phyloP scores from a whole-genome alignment of 2,797 vertebrate genomes.

The Selene dorsalis region DNA sequence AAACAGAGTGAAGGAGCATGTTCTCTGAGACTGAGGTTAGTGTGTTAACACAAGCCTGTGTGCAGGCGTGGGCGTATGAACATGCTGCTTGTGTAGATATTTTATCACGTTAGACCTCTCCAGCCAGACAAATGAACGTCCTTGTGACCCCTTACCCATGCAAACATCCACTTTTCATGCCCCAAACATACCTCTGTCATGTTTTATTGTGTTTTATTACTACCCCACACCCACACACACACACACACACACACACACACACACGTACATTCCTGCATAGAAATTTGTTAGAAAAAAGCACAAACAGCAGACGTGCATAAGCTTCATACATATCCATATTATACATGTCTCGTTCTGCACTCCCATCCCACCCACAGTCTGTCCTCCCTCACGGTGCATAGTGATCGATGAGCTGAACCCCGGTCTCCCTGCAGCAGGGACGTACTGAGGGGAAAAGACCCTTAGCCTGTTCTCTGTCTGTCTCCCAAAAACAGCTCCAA shows the following conservation, averaged over 20 bases:
- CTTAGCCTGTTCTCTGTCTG: slow-evolving; percentile 70
- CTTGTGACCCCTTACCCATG: slow-evolving; percentile 53
- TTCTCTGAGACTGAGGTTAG: slow-evolving; percentile 43
- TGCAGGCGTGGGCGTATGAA: slow-evolving; percentile 42
- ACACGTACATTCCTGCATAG: slow-evolving; percentile 11
- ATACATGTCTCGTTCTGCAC: slow-evolving; percentile 63
- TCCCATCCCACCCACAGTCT: slow-evolving; percentile 75
- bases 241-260: slow-evolving; percentile 17
- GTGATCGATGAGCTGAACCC: slow-evolving; percentile 80
- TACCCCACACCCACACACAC: slow-evolving; percentile 13
- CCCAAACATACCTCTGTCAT: slow-evolving; percentile 54
- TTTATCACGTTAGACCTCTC: slow-evolving; percentile 55
- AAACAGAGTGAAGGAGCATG: slow-evolving; percentile 59
- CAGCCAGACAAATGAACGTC: slow-evolving; percentile 61
- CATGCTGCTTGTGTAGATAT: slow-evolving; percentile 48
- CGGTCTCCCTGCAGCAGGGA: slow-evolving; percentile 63
- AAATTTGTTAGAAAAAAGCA: slow-evolving; percentile 43
- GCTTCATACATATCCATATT: slow-evolving; percentile 55
- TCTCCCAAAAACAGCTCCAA: slow-evolving; percentile 74
- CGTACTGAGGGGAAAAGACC: slow-evolving; percentile 65
- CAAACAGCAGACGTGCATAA: slow-evolving; percentile 47
- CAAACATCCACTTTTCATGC: slow-evolving; percentile 58
- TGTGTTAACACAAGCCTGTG: slow-evolving; percentile 50
- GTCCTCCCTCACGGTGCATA: slow-evolving; percentile 70
- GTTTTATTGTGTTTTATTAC: slow-evolving; percentile 68